A percentile compares a stretch with the other conserved stretches of the same genome.
Conservation (phyloP, 2,888 invertebrate species). For the Alviniconcha strummeri region DNA sequence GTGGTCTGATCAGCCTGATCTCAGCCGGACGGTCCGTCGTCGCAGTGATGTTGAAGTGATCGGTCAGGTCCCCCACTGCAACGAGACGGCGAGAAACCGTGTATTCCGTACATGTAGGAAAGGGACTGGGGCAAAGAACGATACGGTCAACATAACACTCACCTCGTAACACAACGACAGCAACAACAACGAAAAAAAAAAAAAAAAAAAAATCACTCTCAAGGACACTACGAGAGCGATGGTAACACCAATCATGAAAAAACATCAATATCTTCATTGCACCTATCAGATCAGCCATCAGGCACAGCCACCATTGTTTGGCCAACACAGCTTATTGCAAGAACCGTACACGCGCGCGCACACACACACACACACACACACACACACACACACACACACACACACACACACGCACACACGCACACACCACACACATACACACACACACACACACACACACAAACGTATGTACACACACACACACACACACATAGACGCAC, state of each 20-base stretch:
- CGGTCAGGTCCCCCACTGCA: neutral
- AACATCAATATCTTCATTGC: no score
- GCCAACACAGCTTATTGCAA: no score
- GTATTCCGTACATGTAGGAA: neutral
- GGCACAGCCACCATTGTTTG: no score
- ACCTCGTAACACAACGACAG: neutral
- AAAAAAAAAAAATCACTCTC: neutral
- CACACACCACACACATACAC: no score
- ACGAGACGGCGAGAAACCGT: neutral
- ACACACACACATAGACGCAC: no score
- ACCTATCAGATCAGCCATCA: no score
- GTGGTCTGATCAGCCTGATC: conserved; percentile 24
- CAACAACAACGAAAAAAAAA: conserved; percentile 1
- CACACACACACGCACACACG: neutral
- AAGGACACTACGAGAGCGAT: no score
- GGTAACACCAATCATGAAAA: no score
- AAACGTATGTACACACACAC: neutral
- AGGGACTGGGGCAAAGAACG: neutral
- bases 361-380: neutral
- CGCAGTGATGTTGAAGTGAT: conserved; percentile 29
- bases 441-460: neutral
- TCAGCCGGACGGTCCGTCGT: conserved; percentile 14
- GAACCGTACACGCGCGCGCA: neutral
- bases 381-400: neutral
- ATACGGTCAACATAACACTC: neutral